phyloP scores from a whole-genome alignment of 2,888 invertebrate genomes.

The Alloscopus bannaensis region DNA sequence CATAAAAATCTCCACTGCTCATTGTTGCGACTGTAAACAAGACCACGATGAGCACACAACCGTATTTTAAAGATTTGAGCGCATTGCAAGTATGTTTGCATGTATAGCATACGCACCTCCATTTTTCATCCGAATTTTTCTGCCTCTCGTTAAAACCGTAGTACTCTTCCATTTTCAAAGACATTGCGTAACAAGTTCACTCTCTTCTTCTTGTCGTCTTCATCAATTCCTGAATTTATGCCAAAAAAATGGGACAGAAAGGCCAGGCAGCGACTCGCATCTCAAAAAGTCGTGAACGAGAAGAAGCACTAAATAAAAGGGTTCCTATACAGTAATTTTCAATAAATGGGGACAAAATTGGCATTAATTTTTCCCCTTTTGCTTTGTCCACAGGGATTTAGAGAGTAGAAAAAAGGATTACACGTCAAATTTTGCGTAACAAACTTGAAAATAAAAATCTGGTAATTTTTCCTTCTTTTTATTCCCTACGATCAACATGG shows the following conservation, averaged over 20 bases:
- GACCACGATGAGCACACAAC: too few species aligned
- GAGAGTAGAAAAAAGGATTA: too few species aligned
- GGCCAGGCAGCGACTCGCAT: not conserved
- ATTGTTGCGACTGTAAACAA: too few species aligned
- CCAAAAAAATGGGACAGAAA: slow-evolving; percentile 24
- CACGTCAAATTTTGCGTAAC: slow-evolving; percentile 5
- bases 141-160: not conserved
- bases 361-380: slow-evolving; percentile 44
- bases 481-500: too few species aligned
- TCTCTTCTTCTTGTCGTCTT: not conserved
- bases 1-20: too few species aligned
- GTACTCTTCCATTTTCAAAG: not conserved
- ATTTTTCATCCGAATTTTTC: not conserved
- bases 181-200: not conserved
- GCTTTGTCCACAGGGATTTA: not conserved
- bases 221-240: slow-evolving; percentile 41
- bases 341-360: slow-evolving; percentile 49
- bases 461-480: not conserved
- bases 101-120: too few species aligned
- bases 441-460: not conserved
- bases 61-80: too few species aligned
- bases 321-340: slow-evolving; percentile 46
- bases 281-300: not conserved
- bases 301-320: not conserved
- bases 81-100: too few species aligned